These are phyloP conservation scores for Teleiodes luculella DNA, from an alignment of 2,888 invertebrate species.

Conservation along the genomic window DNA sequence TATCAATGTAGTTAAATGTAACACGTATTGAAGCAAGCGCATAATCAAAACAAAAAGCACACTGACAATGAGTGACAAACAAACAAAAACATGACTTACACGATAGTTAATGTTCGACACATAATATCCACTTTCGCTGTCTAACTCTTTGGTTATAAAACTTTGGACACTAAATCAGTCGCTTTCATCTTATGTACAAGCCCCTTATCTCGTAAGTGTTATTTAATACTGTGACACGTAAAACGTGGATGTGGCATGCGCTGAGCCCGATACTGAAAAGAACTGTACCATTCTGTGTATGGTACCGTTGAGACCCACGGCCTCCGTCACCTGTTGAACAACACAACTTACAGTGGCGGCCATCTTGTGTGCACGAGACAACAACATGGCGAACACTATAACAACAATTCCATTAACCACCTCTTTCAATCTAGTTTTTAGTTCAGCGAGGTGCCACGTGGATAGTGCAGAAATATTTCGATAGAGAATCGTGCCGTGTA, in stretches of 20 bases:
- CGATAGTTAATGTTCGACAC: constrained; percentile 69
- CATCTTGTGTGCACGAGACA: constrained; percentile 41
- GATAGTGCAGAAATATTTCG: constrained; percentile 41
- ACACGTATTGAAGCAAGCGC: constrained; percentile 69
- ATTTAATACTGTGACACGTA: constrained; percentile 79
- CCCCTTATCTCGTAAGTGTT: constrained; percentile 50
- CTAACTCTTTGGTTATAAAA: constrained; percentile 63
- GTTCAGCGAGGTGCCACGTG: constrained; percentile 40
- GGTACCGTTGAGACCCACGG: constrained; percentile 80
- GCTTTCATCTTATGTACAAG: constrained; percentile 72
- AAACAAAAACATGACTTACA: constrained; percentile 78
- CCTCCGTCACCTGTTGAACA: constrained; percentile 81
- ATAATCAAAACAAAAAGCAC: constrained; percentile 66
- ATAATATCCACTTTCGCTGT: constrained; percentile 63
- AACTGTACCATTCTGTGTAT: constrained; percentile 81
- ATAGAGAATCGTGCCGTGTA: constrained; percentile 49
- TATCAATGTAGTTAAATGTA: constrained; percentile 19
- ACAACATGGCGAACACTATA: constrained; percentile 33
- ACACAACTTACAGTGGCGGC: constrained; percentile 68
- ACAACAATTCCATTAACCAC: constrained; percentile 25
- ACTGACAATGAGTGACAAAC: constrained; percentile 76
- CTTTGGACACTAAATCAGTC: constrained; percentile 74
- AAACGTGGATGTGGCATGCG: constrained; percentile 81
- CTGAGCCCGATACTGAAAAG: constrained; percentile 80
- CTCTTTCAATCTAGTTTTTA: constrained; percentile 24